phyloP scores from a whole-genome alignment of 2,113 vertebrate species.

The Nematolebias whitei region DNA sequence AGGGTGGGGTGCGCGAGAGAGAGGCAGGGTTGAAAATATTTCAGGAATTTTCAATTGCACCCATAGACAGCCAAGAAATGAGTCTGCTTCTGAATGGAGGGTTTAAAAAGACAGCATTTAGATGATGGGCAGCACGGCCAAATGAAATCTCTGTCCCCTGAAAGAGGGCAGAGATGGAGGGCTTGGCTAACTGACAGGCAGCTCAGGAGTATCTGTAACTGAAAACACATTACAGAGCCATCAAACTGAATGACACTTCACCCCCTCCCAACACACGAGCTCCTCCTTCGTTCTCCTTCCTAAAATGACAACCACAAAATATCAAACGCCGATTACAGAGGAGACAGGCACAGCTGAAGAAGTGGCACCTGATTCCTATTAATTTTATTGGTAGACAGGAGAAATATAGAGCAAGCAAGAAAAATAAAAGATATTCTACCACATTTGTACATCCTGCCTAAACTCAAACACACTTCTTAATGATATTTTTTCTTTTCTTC shows the following conservation, averaged over 20 bases:
- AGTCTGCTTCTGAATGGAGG: slow-evolving; percentile 34
- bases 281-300: slow-evolving; percentile 60
- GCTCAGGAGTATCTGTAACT: slow-evolving; percentile 60
- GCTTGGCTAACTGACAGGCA: slow-evolving; percentile 66
- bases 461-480: too few relatives aligned
- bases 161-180: slow-evolving; percentile 58
- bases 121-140: slow-evolving; percentile 61
- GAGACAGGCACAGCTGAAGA: slow-evolving; percentile 60
- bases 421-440: too few relatives aligned
- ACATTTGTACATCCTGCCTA: too few relatives aligned
- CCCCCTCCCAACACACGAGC: slow-evolving; percentile 38
- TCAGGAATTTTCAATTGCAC: slow-evolving; percentile 30
- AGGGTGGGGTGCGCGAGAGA: slow-evolving; percentile 1
- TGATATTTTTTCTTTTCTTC: too few relatives aligned
- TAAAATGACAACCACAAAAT: slow-evolving; percentile 76
- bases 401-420: background rate
- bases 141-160: slow-evolving; percentile 61
- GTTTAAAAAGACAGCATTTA: slow-evolving; percentile 49
- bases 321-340: slow-evolving; percentile 78
- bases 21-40: slow-evolving; percentile 15
- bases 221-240: slow-evolving; percentile 75
- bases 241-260: slow-evolving; percentile 69
- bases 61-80: slow-evolving; percentile 38
- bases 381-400: slow-evolving; percentile 40
- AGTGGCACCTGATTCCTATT: slow-evolving; percentile 76